A percentile compares a stretch with the other conserved stretches of the same genome.
Conservation (phyloP, 2,888 invertebrate genomes). For the Spilosoma lubricipeda region DNA sequence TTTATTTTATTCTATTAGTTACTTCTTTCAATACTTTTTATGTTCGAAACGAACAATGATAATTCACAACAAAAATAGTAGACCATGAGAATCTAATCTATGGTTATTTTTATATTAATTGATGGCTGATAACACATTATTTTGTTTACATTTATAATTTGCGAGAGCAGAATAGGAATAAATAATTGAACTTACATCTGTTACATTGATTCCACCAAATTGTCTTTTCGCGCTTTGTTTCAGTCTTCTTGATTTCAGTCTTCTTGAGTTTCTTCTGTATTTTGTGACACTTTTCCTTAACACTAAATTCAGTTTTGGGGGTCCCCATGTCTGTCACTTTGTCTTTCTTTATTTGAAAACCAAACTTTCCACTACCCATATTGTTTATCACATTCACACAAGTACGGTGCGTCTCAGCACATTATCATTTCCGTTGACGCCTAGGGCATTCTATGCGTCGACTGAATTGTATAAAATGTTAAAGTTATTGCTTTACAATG, state of each 20-base stretch:
- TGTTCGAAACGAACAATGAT: neutral
- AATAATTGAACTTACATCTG: constrained; percentile 73
- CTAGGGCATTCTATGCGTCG: constrained; percentile 59
- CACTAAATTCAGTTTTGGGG: constrained; percentile 80
- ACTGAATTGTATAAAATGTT: constrained; percentile 61
- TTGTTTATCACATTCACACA: constrained; percentile 67
- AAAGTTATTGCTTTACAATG: constrained; percentile 60
- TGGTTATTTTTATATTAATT: neutral
- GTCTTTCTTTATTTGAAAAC: constrained; percentile 76
- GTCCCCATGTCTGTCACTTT: constrained; percentile 72
- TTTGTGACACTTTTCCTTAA: constrained; percentile 81
- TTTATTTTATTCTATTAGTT: constrained; percentile 39
- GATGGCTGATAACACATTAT: neutral
- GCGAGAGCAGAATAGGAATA: constrained; percentile 5
- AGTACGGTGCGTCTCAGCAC: constrained; percentile 44
- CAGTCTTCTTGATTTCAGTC: constrained; percentile 84
- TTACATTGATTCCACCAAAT: constrained; percentile 85
- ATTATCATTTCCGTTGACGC: constrained; percentile 62
- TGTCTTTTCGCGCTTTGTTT: constrained; percentile 75
- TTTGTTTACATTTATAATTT: neutral
- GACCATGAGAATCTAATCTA: neutral
- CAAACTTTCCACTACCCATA: constrained; percentile 83
- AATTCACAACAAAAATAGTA: neutral
- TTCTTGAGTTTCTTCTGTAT: constrained; percentile 83
- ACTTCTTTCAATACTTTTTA: constrained; percentile 7